phyloP scores from a whole-genome alignment of 2,113 vertebrate species.

The Nothoprocta perdicaria region DNA sequence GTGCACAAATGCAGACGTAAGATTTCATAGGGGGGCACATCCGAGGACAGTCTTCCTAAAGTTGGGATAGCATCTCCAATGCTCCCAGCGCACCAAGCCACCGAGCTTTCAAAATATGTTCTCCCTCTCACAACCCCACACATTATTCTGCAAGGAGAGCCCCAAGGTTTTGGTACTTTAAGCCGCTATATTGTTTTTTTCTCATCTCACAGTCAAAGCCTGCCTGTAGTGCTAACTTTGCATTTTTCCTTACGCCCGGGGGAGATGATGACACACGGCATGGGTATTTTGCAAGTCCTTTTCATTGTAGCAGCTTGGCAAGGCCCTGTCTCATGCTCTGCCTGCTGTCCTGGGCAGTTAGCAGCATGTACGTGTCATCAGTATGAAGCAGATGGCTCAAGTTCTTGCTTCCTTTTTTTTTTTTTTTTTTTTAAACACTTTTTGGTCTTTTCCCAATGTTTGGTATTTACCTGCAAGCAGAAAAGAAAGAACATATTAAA shows the following conservation, averaged over 20 bases:
- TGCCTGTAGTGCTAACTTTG: neutral
- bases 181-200: neutral
- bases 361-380: neutral
- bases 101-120: neutral
- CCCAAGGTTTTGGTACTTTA: neutral
- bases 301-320: neutral
- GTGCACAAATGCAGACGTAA: neutral
- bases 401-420: neutral
- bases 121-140: neutral
- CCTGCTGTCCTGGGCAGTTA: neutral
- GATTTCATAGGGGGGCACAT: neutral
- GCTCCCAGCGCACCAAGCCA: neutral
- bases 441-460: neutral
- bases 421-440: neutral
- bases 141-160: neutral
- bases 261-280: neutral
- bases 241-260: rapidly evolving
- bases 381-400: neutral
- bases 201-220: rapidly evolving
- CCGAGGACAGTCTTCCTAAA: neutral
- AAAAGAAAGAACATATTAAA: neutral
- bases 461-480: neutral
- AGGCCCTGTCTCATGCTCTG: neutral
- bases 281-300: slow-evolving; percentile 23
- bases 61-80: neutral